These are phyloP conservation scores for Drosophila cracens DNA, from an alignment of 2,888 invertebrate species.

Conservation along the genomic window DNA sequence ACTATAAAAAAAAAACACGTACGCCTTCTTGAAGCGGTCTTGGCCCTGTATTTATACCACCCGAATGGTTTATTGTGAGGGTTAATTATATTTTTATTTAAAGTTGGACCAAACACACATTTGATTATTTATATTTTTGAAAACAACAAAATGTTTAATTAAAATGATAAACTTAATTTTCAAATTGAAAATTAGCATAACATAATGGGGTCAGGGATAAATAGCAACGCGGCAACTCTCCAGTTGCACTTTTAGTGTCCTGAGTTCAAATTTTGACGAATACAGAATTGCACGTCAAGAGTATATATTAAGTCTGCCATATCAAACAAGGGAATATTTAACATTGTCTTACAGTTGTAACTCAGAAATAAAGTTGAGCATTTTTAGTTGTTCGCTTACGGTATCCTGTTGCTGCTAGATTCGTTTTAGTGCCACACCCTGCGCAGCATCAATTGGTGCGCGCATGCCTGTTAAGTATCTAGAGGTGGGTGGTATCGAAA, in stretches of 20 bases:
- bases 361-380: background rate
- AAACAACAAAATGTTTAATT: background rate
- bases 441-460: constrained; percentile 46
- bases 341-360: background rate
- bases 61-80: background rate
- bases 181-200: background rate
- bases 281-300: background rate
- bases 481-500: background rate
- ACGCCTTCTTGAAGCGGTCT: background rate
- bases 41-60: background rate
- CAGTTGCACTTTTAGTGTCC: background rate
- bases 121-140: background rate
- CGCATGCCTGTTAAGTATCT: constrained; percentile 23
- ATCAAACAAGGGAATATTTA: background rate
- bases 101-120: background rate
- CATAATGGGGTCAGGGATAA: background rate
- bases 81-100: background rate
- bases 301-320: background rate
- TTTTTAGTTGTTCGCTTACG: background rate
- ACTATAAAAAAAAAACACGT: no score
- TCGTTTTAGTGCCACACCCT: constrained; percentile 60
- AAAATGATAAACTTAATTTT: background rate
- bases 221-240: no score
- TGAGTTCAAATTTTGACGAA: background rate
- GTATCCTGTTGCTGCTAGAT: constrained; percentile 22